Conservation (phyloP, 2,797 vertebrate genomes). For the Micropoecilia bifurca region DNA sequence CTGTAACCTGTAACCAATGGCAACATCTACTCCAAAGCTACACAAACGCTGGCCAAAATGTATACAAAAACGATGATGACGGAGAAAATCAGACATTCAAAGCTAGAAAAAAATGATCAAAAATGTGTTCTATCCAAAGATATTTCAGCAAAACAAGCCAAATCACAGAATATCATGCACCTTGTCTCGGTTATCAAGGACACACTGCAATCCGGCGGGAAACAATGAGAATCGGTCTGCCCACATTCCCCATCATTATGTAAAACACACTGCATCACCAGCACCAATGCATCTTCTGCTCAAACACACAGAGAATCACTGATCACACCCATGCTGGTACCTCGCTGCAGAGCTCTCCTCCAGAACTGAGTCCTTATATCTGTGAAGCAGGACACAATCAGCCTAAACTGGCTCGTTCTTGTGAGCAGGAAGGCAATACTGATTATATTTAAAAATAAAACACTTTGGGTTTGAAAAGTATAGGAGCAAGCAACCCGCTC, state of each 20-base stretch:
- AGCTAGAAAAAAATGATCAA: slow-evolving; percentile 1
- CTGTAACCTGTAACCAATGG: slow-evolving; percentile 71
- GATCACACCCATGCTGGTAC: slow-evolving; percentile 79
- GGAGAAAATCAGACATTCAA: slow-evolving; percentile 30
- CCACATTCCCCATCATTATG: slow-evolving; percentile 62
- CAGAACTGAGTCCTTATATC: slow-evolving; percentile 86
- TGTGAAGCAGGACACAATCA: slow-evolving; percentile 74
- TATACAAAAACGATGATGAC: slow-evolving; percentile 30
- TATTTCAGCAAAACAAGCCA: slow-evolving; percentile 22
- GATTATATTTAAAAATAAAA: not conserved
- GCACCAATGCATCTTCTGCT: slow-evolving; percentile 67
- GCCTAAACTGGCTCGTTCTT: slow-evolving; percentile 23
- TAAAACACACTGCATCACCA: slow-evolving; percentile 62
- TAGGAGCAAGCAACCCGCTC: not conserved
- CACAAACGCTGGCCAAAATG: slow-evolving; percentile 51
- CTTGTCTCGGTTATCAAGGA: slow-evolving; percentile 47
- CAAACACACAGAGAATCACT: slow-evolving; percentile 40
- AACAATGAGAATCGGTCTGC: slow-evolving; percentile 58
- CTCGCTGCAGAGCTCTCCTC: slow-evolving; percentile 82
- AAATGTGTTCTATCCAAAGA: not conserved
- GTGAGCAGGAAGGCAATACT: not conserved
- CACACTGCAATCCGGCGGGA: slow-evolving; percentile 51
- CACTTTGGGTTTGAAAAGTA: not conserved
- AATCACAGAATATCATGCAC: slow-evolving; percentile 52
- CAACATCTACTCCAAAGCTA: slow-evolving; percentile 66